phyloP scores from a whole-genome alignment of 2,113 vertebrate genomes.

The Odocoileus virginianus region DNA sequence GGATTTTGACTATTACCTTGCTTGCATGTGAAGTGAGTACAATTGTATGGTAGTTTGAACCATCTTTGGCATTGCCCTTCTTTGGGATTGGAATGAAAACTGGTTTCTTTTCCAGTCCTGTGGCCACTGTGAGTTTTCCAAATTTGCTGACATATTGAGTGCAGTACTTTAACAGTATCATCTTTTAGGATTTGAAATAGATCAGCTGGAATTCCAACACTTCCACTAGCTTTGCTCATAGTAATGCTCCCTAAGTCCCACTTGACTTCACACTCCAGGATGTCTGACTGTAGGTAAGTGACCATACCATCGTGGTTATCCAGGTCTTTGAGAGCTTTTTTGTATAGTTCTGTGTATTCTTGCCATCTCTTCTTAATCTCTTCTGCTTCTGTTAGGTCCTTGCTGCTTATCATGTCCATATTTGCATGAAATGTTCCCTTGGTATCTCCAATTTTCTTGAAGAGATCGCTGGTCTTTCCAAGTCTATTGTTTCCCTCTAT shows the following conservation, averaged over 20 bases:
- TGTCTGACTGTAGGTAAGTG: background rate
- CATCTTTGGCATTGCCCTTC: background rate
- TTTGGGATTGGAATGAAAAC: background rate
- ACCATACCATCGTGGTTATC: background rate
- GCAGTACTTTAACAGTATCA: background rate
- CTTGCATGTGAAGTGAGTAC: background rate
- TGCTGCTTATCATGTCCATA: background rate
- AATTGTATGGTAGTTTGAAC: background rate
- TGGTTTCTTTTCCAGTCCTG: background rate
- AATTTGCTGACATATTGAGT: background rate
- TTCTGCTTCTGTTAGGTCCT: background rate
- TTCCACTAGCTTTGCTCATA: background rate
- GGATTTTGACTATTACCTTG: background rate
- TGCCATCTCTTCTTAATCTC: background rate
- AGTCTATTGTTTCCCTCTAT: background rate
- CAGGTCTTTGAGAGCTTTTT: background rate
- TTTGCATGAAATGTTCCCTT: background rate
- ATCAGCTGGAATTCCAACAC: background rate
- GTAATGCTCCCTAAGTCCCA: background rate
- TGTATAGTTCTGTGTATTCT: background rate
- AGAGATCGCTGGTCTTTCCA: background rate
- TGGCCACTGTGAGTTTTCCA: background rate
- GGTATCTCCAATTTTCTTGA: rapidly evolving
- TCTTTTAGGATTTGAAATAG: background rate
- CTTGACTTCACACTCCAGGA: background rate